Conservation (phyloP, 2,888 invertebrate genomes). For the Pachymerium ferrugineum region DNA sequence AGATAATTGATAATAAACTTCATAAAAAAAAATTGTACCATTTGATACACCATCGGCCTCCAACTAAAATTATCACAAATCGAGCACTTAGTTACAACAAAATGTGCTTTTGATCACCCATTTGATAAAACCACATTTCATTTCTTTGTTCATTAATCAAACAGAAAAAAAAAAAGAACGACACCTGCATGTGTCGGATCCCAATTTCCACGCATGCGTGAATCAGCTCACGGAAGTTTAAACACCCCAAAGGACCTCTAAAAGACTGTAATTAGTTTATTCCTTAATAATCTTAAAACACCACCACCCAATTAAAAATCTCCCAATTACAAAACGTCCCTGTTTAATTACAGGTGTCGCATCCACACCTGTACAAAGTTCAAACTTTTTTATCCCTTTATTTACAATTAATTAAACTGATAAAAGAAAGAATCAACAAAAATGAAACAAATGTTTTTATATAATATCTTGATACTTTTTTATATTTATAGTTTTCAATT, state of each 20-base stretch:
- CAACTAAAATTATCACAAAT: conserved; percentile 1
- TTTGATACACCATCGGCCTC: background rate
- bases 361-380: background rate
- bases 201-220: background rate
- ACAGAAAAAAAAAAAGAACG: background rate
- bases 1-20: conserved; percentile 1
- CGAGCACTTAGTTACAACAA: background rate
- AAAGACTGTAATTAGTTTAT: conserved; percentile 17
- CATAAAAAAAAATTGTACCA: background rate
- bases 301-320: conserved; percentile 12
- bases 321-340: background rate
- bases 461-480: too few relatives aligned
- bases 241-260: background rate
- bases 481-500: too few relatives aligned
- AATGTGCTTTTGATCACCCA: conserved; percentile 12
- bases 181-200: background rate
- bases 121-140: background rate
- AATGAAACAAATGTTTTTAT: background rate
- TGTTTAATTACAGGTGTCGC: conserved; percentile 3
- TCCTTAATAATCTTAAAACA: conserved; percentile 25
- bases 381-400: background rate
- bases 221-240: background rate
- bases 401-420: background rate
- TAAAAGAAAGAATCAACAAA: background rate
- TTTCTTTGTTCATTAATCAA: conserved; percentile 10